A percentile compares a stretch with the other conserved stretches of the same genome.
phyloP scores from a whole-genome alignment of 2,113 vertebrate genomes.

The human (Homo sapiens) region GRCh38 chr11:30798001-30798500 shows the following conservation, averaged over 20 bases:
- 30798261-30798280: neutral
- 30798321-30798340: neutral
- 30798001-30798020: neutral
- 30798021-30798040: neutral
- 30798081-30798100: neutral
- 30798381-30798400: neutral
- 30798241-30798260: neutral
- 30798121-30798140: neutral
- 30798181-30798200: neutral
- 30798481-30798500: neutral
- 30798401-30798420: neutral
- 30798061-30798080: neutral
- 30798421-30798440: neutral
- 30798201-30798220: rapidly evolving
- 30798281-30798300: neutral
- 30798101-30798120: neutral
- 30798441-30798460: neutral
- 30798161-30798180: neutral
- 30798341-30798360: neutral
- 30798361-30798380: neutral
- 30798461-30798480: neutral
- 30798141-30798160: neutral
- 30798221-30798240: rapidly evolving
- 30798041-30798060: neutral
- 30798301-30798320: neutral